These are phyloP conservation scores for Bimastos eiseni DNA, from an alignment of 2,888 invertebrate genomes.

Conservation along the genomic window DNA sequence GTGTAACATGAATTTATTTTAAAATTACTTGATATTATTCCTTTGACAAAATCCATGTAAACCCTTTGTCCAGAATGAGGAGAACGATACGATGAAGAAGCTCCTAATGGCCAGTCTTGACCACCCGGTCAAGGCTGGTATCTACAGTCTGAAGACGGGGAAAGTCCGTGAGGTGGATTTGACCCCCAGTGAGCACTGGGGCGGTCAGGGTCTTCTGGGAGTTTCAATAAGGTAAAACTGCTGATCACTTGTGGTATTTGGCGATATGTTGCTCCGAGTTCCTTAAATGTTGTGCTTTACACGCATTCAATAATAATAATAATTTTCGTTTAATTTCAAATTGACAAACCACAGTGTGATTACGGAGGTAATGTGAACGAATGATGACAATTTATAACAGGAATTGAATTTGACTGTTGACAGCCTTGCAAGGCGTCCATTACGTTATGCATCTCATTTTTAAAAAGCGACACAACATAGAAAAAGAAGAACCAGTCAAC, in stretches of 20 bases:
- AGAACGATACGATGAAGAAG: conserved; percentile 18
- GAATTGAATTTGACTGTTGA: too few species aligned
- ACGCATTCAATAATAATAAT: too few species aligned
- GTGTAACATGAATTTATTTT: neutral
- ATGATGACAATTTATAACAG: too few species aligned
- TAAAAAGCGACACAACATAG: too few species aligned
- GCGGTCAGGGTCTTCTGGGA: conserved; percentile 20
- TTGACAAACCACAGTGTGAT: too few species aligned
- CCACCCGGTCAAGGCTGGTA: neutral
- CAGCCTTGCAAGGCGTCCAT: too few species aligned
- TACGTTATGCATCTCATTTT: too few species aligned
- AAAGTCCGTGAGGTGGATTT: neutral
- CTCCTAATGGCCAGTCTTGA: neutral
- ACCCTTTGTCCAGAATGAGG: conserved; percentile 17
- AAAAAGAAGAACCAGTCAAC: too few species aligned
- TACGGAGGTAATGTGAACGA: too few species aligned
- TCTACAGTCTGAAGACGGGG: conserved; percentile 26
- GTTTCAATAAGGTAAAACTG: neutral
- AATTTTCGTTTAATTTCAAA: too few species aligned
- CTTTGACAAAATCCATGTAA: neutral
- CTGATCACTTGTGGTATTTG: neutral
- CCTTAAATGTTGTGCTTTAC: too few species aligned
- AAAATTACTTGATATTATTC: neutral
- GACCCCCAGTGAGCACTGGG: conserved; percentile 21
- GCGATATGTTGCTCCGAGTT: too few species aligned